These are phyloP conservation scores for Gobiocypris rarus DNA, from an alignment of 2,113 vertebrate genomes.

Conservation along the genomic window DNA sequence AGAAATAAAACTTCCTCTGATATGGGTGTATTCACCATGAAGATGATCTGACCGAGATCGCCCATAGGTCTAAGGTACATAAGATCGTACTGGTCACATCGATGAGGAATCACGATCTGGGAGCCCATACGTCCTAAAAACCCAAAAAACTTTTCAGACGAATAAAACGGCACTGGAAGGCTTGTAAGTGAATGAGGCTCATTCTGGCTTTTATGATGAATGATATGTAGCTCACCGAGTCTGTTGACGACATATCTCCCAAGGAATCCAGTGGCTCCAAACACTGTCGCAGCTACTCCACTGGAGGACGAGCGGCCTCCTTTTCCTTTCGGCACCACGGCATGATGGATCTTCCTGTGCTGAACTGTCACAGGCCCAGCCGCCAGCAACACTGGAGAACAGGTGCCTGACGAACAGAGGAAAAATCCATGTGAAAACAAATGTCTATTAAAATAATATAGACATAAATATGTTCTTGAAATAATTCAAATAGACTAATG, in stretches of 20 bases:
- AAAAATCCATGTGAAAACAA: neutral
- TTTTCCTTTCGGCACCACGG: constrained; percentile 84
- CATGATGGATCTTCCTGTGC: constrained; percentile 84
- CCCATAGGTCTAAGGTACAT: constrained; percentile 93
- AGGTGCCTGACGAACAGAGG: constrained; percentile 70
- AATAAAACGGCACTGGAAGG: neutral
- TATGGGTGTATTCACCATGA: constrained; percentile 78
- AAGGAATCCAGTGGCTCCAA: constrained; percentile 93
- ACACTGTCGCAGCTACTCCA: constrained; percentile 92
- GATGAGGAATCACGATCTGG: constrained; percentile 89
- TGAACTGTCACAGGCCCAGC: constrained; percentile 67
- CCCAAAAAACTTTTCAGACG: neutral
- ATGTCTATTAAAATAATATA: neutral
- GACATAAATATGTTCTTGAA: neutral
- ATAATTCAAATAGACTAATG: neutral
- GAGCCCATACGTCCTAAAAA: constrained; percentile 89
- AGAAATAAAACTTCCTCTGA: neutral
- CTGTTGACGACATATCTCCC: constrained; percentile 91
- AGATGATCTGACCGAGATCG: constrained; percentile 92
- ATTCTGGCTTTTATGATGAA: neutral
- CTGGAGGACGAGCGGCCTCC: constrained; percentile 92
- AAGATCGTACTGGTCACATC: constrained; percentile 88
- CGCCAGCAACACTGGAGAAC: constrained; percentile 68
- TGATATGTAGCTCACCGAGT: constrained; percentile 79
- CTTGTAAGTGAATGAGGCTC: neutral